These are phyloP conservation scores for Zaprionus bogoriensis DNA, from an alignment of 2,888 invertebrate species.

Conservation along the genomic window DNA sequence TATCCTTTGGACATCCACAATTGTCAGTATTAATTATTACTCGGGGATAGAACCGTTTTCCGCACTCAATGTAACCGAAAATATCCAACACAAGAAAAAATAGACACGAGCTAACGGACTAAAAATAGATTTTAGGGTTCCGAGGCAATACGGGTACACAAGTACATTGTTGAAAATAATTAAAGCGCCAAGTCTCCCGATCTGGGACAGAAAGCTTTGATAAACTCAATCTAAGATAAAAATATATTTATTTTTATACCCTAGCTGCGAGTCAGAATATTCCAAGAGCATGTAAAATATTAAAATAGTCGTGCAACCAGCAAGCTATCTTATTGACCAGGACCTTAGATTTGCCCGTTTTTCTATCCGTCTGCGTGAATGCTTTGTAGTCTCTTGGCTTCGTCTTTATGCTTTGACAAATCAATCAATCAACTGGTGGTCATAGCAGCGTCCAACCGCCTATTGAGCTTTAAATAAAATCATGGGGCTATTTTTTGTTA, in stretches of 20 bases:
- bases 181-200: neutral
- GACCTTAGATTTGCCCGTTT: no score
- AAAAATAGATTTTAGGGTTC: conserved; percentile 41
- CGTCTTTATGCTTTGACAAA: no score
- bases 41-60: neutral
- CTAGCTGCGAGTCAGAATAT: neutral
- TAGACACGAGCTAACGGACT: conserved; percentile 32
- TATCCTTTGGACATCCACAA: neutral
- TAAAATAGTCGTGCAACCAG: no score
- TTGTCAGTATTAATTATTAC: neutral
- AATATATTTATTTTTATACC: neutral
- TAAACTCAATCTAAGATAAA: neutral
- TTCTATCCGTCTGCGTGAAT: no score
- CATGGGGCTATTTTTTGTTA: no score
- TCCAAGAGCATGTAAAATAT: no score
- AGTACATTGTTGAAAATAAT: neutral
- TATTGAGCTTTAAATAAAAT: no score
- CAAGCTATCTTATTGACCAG: no score
- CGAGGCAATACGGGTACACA: conserved; percentile 12
- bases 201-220: conserved; percentile 5
- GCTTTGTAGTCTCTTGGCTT: no score
- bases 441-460: no score
- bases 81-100: conserved; percentile 21
- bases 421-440: no score
- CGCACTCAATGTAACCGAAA: conserved; percentile 15